These are phyloP conservation scores for Odontothrips loti DNA, from an alignment of 2,888 invertebrate genomes.

Conservation along the genomic window DNA sequence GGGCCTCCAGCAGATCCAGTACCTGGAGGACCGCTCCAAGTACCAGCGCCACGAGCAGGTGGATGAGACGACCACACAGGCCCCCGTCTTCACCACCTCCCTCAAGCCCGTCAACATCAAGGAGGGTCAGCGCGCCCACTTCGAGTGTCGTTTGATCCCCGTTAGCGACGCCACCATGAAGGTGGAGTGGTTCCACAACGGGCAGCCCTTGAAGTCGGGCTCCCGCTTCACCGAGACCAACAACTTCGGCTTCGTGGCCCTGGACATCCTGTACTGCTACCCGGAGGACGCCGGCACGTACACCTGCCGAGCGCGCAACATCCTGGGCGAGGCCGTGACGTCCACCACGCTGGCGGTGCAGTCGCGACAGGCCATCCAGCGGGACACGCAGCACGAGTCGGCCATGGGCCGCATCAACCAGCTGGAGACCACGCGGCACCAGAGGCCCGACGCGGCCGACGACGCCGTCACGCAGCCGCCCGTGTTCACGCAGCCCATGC, in stretches of 20 bases:
- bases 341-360: conserved; percentile 81
- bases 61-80: conserved; percentile 83
- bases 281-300: conserved; percentile 96
- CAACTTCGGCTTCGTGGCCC: conserved; percentile 94
- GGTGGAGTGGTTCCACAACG: conserved; percentile 94
- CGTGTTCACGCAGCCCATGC: conserved; percentile 86
- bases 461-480: conserved; percentile 82
- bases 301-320: conserved; percentile 88
- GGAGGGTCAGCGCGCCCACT: conserved; percentile 91
- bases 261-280: conserved; percentile 92
- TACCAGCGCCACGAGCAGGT: conserved; percentile 69
- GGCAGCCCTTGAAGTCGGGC: conserved; percentile 79
- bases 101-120: conserved; percentile 87
- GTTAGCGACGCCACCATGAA: conserved; percentile 90
- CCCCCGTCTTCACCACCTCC: conserved; percentile 89
- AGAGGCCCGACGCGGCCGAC: conserved; percentile 68
- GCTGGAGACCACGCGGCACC: conserved; percentile 71
- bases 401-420: conserved; percentile 75
- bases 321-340: conserved; percentile 87
- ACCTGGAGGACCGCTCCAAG: conserved; percentile 77
- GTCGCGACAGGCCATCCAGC: conserved; percentile 75
- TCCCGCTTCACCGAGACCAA: conserved; percentile 94
- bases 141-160: conserved; percentile 89
- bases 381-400: conserved; percentile 84
- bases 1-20: conserved; percentile 83